Evolutionary conservation across 2,888 invertebrate species (phyloP), one percentile per base, ranked within the genome.

Genomic region (Lottia scabra): DNA sequence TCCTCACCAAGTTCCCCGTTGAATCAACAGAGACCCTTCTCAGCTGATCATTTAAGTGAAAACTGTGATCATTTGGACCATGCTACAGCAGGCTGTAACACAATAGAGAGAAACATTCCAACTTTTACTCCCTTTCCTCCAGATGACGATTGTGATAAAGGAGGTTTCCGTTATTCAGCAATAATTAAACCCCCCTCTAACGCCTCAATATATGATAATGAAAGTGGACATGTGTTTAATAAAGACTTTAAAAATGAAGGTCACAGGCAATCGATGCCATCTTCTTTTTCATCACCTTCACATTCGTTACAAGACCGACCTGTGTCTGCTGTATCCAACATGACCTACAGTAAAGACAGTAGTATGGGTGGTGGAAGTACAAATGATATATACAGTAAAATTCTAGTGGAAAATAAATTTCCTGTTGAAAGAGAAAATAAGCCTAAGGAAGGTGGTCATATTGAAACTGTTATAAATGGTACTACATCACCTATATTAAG

Each of bases 11-110:
- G 81, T 70, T 87, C 86, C 19, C 86, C 85, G 0, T 78, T 83
- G 15, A 82, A 81, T 70, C 87, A 98, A 96, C 64, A 96, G 97
- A 67, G 96, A 67, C 15, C 38, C 63, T 64, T 67, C 64, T 43
- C 75, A 67, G 62, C 66, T 67, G 65, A 56, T 64, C 70, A 56
- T 30, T 69, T 43, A 13, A 67, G 70, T n/a, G 73, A 73, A 19
- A 68, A 71, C n/a, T 72, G 74, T 72, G 75, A 75, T 43, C 71
- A 73, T 44, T 62, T 72, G n/a, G 80, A 80, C 45, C 80, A 80
- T 72, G 76, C 82, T 19, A 81, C 83, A 44, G 19, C 56, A 56
- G 23, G 56, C 23, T 56, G 56, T 23, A 56, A 64, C 46, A 48
- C 66, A 8, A 56, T 62, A 10, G 62, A 56, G 65, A 45, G 44